Conservation (phyloP, 2,888 invertebrate genomes). For the Diadegma fenestrale region DNA sequence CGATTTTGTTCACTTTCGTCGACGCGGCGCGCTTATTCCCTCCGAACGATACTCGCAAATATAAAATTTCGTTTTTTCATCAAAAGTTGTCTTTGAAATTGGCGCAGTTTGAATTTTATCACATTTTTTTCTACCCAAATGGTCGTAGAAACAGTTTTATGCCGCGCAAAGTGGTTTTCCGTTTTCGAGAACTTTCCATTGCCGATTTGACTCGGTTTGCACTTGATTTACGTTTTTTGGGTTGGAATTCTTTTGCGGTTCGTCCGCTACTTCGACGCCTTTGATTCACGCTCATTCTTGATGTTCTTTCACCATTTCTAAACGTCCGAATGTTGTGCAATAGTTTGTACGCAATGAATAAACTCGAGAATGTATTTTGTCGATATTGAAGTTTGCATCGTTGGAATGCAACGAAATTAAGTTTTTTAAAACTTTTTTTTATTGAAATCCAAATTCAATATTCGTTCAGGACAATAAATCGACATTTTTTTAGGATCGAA, state of each 20-base stretch:
- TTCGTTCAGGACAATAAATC: too few relatives aligned
- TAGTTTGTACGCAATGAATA: not conserved
- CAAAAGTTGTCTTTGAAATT: not conserved
- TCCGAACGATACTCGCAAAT: not conserved
- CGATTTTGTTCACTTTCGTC: not conserved
- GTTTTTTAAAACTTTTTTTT: too few relatives aligned
- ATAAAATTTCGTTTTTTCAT: not conserved
- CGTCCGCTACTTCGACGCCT: not conserved
- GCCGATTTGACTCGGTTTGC: not conserved
- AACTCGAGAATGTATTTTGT: not conserved
- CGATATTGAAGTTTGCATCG: too few relatives aligned
- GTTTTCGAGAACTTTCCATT: not conserved
- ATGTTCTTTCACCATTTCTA: not conserved
- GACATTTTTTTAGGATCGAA: too few relatives aligned
- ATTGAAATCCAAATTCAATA: too few relatives aligned
- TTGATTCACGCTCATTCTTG: not conserved
- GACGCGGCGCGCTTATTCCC: not conserved
- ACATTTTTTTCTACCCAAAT: not conserved
- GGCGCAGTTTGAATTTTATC: not conserved
- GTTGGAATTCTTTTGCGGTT: not conserved
- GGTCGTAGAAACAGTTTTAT: not conserved
- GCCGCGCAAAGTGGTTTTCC: not conserved
- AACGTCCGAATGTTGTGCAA: not conserved
- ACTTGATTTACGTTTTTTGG: not conserved
- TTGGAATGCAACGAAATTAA: too few relatives aligned